Base-by-base conservation (phyloP, 2,888 invertebrate species). In the Parapristionchus giblindavisi region DNA sequence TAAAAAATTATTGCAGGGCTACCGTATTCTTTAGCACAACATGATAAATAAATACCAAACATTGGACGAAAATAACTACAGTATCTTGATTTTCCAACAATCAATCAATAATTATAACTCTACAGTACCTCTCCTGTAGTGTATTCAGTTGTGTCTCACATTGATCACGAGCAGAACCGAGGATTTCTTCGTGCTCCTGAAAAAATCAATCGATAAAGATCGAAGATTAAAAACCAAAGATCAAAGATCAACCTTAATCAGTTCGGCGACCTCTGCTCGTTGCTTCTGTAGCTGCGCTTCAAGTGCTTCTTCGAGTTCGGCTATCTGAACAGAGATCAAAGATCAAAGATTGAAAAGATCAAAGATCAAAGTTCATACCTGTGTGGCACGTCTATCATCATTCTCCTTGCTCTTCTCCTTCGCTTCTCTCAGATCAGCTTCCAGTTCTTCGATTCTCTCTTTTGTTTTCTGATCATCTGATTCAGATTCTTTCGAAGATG, bases 131-230 rank as follows among this genome's bases (percentile, higher is more conserved):
- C n/a, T 73, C 60, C 32, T 43, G 60, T 34, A 38, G 36, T 3
- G 43, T 14, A 34, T 29, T 73, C 34, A 73, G 36, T n/a, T 63
- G 74, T 5, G 63, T 24, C 63, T 74, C 74, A 29, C 27, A 5
- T n/a, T 74, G 74, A 5, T 74, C 63, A 4, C 74, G n/a, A 27
- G 36, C 11, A 8, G 51, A 52, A 11, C 32, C 48, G 11, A 74
- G 43, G 21, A 74, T 74, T 27, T 63, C 63, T 54, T 74, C 74
- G 74, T 74, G 74, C 48, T 74, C 74, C 60, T 60, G 48, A 17
- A 40, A 27, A 32, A 11, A n/a, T n/a, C n/a, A n/a, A n/a, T 43
- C 17, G 8, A 43, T 17, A 43, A 8, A 8, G 6, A 32, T n/a
- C 5, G n/a, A 6, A 11, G 32, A 60, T 32, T 32, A 5, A 24